Evolutionary conservation across 1,140 invertebrate species (phyloP), one percentile per base, ranked within the genome.

Genomic region (Drosophila triauraria): DNA sequence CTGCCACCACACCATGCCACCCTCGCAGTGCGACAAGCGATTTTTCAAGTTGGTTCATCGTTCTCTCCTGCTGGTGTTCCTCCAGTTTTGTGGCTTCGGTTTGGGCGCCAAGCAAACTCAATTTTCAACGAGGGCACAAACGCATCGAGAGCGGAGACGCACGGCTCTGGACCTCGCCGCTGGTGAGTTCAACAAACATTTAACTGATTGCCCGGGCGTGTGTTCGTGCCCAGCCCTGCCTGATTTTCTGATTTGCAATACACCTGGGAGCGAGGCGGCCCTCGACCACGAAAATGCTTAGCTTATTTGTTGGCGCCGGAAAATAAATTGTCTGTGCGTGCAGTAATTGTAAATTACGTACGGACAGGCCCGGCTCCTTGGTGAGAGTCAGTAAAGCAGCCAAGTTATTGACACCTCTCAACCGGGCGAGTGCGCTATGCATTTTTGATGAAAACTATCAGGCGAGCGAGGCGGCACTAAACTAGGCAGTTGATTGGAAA

Each of bases 301-400:
- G 84, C 84, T 87, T 88, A 88, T 87, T 87, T 82, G 79, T 82
- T 85, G 63, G 75, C 68, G 67, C 72, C 81, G 64, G 78, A 78
- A 92, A 90, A 92, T 92, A 92, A 92, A 92, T 92, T 92, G 91
- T 86, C 74, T 92, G 91, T 92, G 91, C 91, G 91, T 92, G 91
- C 84, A 78, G 91, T 92, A 92, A 92, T 92, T 92, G 91, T 88
- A 91, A 92, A 92, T 92, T 92, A 80, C 82, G 74, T 42, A 53
- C n/a, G 44, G 43, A 23, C 47, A 25, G 30, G 8, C 32, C 9
- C 17, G 15, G 32, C 17, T 38, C n/a, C 35, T 47, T 12, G 53
- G 15, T 23, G 5, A 67, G 54, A 69, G 79, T 72, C 71, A 44
- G 76, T 80, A 65, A 79, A 64, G 54, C 72, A 59, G 87, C 54